Base-by-base conservation (phyloP, 1,140 invertebrate genomes). In the Papilio aristodemus region DNA sequence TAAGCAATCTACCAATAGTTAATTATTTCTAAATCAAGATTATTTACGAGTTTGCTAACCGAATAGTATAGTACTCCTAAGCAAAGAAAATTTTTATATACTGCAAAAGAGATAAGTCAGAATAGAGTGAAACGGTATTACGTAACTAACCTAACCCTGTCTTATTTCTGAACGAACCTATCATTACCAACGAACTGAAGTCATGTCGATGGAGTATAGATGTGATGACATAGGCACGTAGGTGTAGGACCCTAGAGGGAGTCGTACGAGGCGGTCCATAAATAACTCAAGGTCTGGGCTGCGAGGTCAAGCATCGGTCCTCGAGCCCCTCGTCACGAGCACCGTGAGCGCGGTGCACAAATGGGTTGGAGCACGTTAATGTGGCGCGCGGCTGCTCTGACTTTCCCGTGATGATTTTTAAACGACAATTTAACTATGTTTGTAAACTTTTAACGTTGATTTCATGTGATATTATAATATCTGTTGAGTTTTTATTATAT, bases 251-350 rank as follows among this genome's bases (percentile, higher is more conserved):
- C 17, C 46, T 25, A 54, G 46, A 54, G 17, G 17, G 46, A 22
- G 19, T 19, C 27, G 6, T 32, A 32, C 27, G 27, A 54, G 22
- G 19, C 46, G 46, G 46, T 54, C 9, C 19, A 54, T 22, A 54
- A 54, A 54, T 54, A 54, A 19, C 46, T 54, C 46, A 54, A 54
- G 46, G 46, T 54, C 10, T 9, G 17, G 9, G 46, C 27, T 32
- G 27, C 46, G 46, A 54, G 46, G 46, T 54, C 46, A 54, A 54
- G 46, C 19, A 17, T 32, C 43, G 9, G 19, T 25, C 19, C 46
- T 54, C 46, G 11, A 9, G 46, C 46, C 19, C 11, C 19, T 10
- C 10, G 17, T 4, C 46, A 22, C 46, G 46, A 22, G 46, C 46
- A 1, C 13, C 38, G 19, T 10, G 46, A 4, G 17, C 46, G 19